These are phyloP conservation scores for Puma concolor DNA, from an alignment of 2,113 vertebrate species.

Conservation along the genomic window DNA sequence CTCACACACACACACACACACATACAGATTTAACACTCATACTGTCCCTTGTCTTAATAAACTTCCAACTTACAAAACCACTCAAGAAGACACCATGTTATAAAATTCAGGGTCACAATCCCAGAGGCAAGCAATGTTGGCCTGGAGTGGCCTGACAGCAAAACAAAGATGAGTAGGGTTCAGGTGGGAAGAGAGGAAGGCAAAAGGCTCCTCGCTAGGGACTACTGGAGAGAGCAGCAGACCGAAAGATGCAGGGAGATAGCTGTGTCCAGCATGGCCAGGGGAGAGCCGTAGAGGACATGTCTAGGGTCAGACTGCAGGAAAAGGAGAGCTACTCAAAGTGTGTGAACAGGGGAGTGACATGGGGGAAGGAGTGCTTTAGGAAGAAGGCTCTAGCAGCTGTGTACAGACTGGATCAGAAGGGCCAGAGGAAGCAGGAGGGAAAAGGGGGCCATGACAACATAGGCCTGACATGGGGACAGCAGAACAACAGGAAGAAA, in stretches of 20 bases:
- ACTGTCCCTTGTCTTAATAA: conserved; percentile 28
- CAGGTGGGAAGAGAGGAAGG: background rate
- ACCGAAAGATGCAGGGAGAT: background rate
- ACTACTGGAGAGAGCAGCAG: background rate
- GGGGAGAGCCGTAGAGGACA: background rate
- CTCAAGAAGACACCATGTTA: background rate
- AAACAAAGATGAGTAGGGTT: background rate
- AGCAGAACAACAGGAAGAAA: background rate
- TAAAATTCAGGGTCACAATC: background rate
- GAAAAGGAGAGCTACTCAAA: background rate
- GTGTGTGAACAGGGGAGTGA: background rate
- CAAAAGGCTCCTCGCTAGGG: background rate
- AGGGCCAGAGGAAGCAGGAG: background rate
- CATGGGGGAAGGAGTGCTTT: background rate
- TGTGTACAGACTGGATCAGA: background rate
- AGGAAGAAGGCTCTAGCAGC: conserved; percentile 20
- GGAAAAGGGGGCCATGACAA: background rate
- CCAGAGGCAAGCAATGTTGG: background rate
- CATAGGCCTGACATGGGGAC: background rate
- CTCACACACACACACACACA: background rate
- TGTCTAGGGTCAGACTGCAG: background rate
- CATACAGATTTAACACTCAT: background rate
- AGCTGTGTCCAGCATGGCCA: background rate
- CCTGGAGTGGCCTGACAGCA: background rate
- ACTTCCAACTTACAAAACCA: conserved; percentile 10